Percentiles rank a stretch among this genome's conserved stretches.
phyloP scores from a whole-genome alignment of 1,140 invertebrate genomes.

The Solenopsis fugax region DNA sequence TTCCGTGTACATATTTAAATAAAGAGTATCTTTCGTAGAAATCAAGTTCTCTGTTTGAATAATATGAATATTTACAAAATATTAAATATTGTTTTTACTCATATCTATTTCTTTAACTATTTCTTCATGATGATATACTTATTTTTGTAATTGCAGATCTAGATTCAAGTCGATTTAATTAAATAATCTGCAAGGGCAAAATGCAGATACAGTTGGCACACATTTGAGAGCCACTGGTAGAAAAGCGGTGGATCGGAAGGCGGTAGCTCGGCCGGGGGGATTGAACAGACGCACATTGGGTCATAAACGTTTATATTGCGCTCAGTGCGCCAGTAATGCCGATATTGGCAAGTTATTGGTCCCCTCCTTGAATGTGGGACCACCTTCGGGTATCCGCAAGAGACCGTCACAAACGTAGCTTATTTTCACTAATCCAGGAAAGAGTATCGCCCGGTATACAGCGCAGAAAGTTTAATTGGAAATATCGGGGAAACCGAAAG shows the following conservation, averaged over 20 bases:
- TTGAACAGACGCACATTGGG: conserved; percentile 80
- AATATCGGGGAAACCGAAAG: conserved; percentile 72
- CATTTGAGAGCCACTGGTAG: conserved; percentile 78
- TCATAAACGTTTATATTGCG: conserved; percentile 87
- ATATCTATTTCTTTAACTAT: not conserved
- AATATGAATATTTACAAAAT: not conserved
- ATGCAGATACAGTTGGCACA: conserved; percentile 14
- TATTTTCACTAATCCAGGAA: conserved; percentile 76
- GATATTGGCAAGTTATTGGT: conserved; percentile 87
- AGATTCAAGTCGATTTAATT: not conserved
- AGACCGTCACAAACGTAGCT: conserved; percentile 53
- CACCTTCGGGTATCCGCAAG: conserved; percentile 61
- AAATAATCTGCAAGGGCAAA: not conserved
- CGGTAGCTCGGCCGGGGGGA: conserved; percentile 68
- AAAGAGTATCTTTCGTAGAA: not conserved
- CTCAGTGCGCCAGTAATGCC: conserved; percentile 83
- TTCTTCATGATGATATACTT: not conserved
- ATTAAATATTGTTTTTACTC: not conserved
- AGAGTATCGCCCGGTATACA: conserved; percentile 71
- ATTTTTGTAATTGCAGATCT: not conserved
- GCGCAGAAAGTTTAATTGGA: conserved; percentile 80
- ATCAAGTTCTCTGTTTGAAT: not conserved
- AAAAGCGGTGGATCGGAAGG: conserved; percentile 77
- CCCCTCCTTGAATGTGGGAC: conserved; percentile 65
- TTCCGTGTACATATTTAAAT: not conserved